Percentiles rank a stretch among this genome's conserved stretches.
These are phyloP conservation scores for Varanus salvator DNA, from an alignment of 2,113 vertebrate genomes.

Conservation along the genomic window DNA sequence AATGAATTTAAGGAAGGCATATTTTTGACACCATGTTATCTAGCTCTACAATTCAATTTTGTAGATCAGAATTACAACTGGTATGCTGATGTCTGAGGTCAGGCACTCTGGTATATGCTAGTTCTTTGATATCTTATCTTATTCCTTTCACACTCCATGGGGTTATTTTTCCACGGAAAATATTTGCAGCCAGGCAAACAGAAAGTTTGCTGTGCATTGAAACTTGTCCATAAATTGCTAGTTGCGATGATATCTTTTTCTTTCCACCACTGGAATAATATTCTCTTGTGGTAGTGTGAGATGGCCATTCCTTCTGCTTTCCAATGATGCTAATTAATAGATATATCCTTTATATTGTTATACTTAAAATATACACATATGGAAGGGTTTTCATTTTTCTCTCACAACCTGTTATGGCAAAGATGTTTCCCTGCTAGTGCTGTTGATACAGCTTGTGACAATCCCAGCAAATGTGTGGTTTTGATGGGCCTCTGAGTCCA, in stretches of 20 bases:
- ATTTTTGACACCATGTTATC: neutral
- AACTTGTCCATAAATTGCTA: neutral
- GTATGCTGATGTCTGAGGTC: neutral
- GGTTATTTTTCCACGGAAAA: neutral
- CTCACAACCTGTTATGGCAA: neutral
- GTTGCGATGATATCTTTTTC: neutral
- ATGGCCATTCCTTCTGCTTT: neutral
- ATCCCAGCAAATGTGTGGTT: neutral
- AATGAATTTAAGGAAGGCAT: neutral
- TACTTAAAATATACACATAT: too few species aligned
- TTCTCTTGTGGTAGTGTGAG: neutral
- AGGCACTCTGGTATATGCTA: neutral
- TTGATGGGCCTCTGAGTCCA: neutral
- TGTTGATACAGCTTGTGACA: neutral
- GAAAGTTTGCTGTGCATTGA: neutral
- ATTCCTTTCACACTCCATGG: neutral
- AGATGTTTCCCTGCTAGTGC: neutral
- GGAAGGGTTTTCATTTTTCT: neutral
- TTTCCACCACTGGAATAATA: neutral
- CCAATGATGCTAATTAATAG: slow-evolving; percentile 8
- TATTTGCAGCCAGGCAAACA: neutral
- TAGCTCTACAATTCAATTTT: neutral
- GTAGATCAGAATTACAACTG: neutral
- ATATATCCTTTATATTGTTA: neutral
- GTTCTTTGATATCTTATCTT: neutral